Evolutionary conservation across 2,888 invertebrate species (phyloP).

Genomic region (Odontomyia ornata): DNA sequence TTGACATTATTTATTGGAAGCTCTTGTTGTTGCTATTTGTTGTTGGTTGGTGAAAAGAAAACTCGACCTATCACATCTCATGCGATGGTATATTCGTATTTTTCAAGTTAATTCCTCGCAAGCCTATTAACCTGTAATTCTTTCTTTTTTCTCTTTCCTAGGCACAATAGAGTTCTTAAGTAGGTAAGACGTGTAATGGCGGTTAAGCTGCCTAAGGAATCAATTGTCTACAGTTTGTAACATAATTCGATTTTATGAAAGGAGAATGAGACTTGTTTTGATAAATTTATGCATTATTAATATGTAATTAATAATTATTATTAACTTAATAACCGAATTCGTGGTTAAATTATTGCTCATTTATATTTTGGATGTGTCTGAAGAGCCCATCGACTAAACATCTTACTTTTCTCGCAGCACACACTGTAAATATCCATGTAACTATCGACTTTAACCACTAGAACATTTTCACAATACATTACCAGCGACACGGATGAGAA

Average conservation of each 20-base stretch:
- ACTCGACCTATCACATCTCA: conserved; percentile 3
- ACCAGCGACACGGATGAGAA: conserved; percentile 9
- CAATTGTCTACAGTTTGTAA: not conserved
- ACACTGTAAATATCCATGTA: not conserved
- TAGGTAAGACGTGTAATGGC: not conserved
- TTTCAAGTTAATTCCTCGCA: conserved; percentile 6
- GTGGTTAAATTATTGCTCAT: no score
- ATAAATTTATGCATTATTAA: no score
- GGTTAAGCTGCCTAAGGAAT: not conserved
- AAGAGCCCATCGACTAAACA: no score
- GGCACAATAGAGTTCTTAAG: not conserved
- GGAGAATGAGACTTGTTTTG: no score
- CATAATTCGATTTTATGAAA: not conserved
- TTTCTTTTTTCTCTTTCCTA: not conserved
- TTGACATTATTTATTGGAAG: no score
- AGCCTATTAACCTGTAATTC: conserved; percentile 33
- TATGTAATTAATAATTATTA: no score
- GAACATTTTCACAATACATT: conserved; percentile 18
- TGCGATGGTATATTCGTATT: conserved; percentile 6
- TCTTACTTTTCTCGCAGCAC: not conserved
- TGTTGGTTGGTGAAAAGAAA: not conserved
- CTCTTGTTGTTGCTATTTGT: no score
- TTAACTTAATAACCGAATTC: no score
- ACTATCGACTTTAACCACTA: not conserved
- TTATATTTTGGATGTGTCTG: no score